phyloP scores from a whole-genome alignment of 1,140 invertebrate genomes.

The Elysia chlorotica region DNA sequence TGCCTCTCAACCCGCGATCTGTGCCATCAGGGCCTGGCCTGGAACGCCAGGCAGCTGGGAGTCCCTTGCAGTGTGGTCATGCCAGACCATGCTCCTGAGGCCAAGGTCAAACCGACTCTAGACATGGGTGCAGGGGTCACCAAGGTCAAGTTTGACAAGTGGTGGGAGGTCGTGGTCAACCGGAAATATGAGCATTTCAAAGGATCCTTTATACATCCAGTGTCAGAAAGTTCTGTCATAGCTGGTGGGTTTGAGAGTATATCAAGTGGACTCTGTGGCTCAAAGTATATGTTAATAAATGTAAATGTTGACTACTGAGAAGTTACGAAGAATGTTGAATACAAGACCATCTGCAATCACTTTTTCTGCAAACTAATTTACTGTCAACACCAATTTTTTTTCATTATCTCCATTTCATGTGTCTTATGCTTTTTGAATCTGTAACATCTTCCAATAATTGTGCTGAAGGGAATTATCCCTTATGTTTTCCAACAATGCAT shows the following conservation, averaged over 20 bases:
- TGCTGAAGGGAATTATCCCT: no score
- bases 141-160: conserved; percentile 44
- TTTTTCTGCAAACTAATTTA: no score
- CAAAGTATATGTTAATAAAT: no score
- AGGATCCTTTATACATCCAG: conserved; percentile 53
- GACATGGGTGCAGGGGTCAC: conserved; percentile 38
- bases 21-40: conserved; percentile 37
- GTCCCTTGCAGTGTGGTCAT: conserved; percentile 43
- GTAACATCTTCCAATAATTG: no score
- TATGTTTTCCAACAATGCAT: no score
- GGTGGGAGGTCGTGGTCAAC: conserved; percentile 45
- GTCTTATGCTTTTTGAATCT: no score
- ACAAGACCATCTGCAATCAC: no score
- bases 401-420: no score
- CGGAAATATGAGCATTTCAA: conserved; percentile 35
- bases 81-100: conserved; percentile 42
- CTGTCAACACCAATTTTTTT: no score
- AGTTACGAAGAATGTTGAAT: no score
- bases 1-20: neutral
- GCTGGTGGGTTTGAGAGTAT: conserved; percentile 39
- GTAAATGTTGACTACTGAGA: no score
- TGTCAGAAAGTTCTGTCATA: conserved; percentile 44
- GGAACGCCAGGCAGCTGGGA: conserved; percentile 30
- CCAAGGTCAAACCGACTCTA: conserved; percentile 40
- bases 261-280: no score